Percentiles rank a stretch among this genome's conserved stretches.
phyloP scores from a whole-genome alignment of 2,113 vertebrate species.

The Planiliza haematocheilus region DNA sequence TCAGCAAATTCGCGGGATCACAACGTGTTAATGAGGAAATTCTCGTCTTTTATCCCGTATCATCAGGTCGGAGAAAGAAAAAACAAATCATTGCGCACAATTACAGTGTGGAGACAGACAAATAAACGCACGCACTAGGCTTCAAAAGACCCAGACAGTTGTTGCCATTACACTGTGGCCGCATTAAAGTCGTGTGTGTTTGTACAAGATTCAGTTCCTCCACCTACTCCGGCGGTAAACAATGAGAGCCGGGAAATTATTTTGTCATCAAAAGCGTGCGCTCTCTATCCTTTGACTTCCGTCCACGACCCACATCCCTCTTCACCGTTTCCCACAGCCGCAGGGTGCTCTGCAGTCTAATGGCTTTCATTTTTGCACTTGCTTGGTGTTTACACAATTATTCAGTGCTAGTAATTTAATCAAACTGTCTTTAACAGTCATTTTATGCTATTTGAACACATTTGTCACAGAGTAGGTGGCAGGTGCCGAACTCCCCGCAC shows the following conservation, averaged over 20 bases:
- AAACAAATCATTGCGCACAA: not conserved
- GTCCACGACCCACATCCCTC: conserved; percentile 12
- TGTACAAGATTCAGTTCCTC: conserved; percentile 19
- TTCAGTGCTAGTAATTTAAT: conserved; percentile 29
- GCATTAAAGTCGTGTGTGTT: conserved; percentile 35
- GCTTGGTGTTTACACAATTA: conserved; percentile 32
- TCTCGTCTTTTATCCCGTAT: conserved; percentile 9
- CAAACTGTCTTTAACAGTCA: conserved; percentile 8
- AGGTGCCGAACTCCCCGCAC: not conserved
- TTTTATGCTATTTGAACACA: conserved; percentile 30
- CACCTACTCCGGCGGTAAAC: conserved; percentile 22
- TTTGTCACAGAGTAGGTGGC: conserved; percentile 22
- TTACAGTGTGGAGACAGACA: not conserved
- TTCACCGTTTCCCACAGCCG: conserved; percentile 2
- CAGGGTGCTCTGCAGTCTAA: not conserved
- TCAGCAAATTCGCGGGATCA: conserved; percentile 21
- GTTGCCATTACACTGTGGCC: conserved; percentile 24
- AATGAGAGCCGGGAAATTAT: conserved; percentile 28
- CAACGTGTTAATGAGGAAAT: conserved; percentile 29
- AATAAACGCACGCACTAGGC: conserved; percentile 21
- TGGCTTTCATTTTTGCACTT: conserved; percentile 6
- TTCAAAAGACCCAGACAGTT: conserved; percentile 20
- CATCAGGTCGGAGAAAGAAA: conserved; percentile 7
- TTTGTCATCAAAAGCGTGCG: conserved; percentile 33
- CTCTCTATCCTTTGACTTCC: conserved; percentile 40